These are phyloP conservation scores for Arctopsyche grandis DNA, from an alignment of 1,140 invertebrate species.

Conservation along the genomic window DNA sequence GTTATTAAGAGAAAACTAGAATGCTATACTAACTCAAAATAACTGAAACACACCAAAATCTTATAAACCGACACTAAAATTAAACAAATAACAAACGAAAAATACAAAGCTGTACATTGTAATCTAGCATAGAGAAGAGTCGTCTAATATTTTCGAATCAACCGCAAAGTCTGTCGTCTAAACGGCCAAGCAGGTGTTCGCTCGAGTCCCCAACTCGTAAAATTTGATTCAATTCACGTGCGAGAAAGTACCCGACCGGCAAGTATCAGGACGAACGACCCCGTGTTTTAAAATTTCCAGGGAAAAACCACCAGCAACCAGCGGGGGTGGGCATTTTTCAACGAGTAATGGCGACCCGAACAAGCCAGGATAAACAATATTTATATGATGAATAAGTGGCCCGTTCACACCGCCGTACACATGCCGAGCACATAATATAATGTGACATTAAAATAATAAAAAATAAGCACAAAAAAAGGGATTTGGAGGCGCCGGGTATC, in stretches of 20 bases:
- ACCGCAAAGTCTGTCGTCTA: no score
- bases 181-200: no score
- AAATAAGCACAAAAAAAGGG: not conserved
- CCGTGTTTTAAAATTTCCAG: not conserved
- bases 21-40: no score
- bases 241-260: no score
- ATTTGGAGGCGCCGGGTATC: constrained; percentile 78
- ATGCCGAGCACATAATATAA: not conserved
- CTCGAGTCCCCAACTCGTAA: not conserved
- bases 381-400: not conserved
- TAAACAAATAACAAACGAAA: no score
- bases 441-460: not conserved
- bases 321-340: not conserved
- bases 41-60: no score
- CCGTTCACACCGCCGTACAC: not conserved
- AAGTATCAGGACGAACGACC: not conserved
- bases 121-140: no score
- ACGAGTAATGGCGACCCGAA: not conserved
- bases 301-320: not conserved
- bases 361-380: constrained; percentile 2
- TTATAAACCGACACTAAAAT: no score
- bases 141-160: no score
- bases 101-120: no score
- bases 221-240: not conserved
- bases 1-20: no score